Evolutionary conservation across 2,888 invertebrate genomes (phyloP), one percentile per base, ranked within the genome.

Genomic region (Napeogenes sylphis): DNA sequence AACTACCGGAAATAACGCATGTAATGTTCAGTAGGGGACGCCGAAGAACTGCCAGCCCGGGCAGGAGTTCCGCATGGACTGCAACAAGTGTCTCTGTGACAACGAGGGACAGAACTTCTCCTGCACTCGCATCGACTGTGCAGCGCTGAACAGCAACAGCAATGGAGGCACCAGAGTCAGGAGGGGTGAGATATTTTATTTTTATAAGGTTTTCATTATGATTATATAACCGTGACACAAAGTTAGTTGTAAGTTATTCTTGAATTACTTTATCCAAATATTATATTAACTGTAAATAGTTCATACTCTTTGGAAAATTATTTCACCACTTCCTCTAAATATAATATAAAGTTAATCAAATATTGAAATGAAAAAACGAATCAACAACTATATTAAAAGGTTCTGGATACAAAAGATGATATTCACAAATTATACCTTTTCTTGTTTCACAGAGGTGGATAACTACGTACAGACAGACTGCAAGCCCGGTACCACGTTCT

Each of bases 41-140:
- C 76, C 78, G 56, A 89, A 87, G 69, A 64, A 76, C 68, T 92
- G 92, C 75, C 78, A 80, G 68, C 89, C 91, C 0, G 83, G 86
- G 0, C 76, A 75, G 58, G 84, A 83, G 74, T 92, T 91, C 76
- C 80, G 90, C 4, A 68, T 87, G 81, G 90, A 91, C 77, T 91
- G 91, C 79, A 91, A 91, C 76, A 83, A 79, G 61, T 92, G 91
- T 64, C 84, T 88, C 33, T 92, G 92, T 68, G 81, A 87, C 71
- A 77, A 81, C 55, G 80, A 83, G 55, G 91, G 91, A 0, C 74
- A 77, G 6, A 78, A 83, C 70, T 88, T 80, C 77, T 87, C 88
- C 2, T 92, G 92, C 79, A 92, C 91, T 0, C 73, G 91, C 47
- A 89, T 76, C 1, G 90, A 89, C 71, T 92, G 91, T 72, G 74